Base-by-base conservation (phyloP, 2,888 invertebrate species). In the Strigamia maritima region DNA sequence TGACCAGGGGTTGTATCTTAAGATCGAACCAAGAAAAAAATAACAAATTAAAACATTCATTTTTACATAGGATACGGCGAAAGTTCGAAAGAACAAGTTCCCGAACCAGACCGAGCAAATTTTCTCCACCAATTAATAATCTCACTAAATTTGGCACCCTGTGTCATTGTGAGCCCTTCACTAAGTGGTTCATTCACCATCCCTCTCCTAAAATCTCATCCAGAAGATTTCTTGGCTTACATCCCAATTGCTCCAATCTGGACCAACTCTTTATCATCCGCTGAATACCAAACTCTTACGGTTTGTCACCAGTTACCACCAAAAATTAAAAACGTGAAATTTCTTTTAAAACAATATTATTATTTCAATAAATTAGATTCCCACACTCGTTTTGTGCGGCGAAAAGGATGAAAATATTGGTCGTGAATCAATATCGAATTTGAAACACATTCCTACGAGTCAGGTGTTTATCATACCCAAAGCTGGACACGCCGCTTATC, bases 161-260 rank as follows among this genome's bases (percentile, higher is more conserved):
- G 87, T 6, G 85, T 88, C 2, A 82, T 89, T 19, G 84, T 89
- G 3, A 86, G 86, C 74, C 88, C 88, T 0, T 88, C 88, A 1
- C 87, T 88, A 87, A 87, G 87, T 82, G 89, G 89, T 2, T 78
- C 81, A 4, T 88, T 84, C 82, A 83, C 87, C 7, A 82, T 88
- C 26, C 86, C 87, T 1, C 86, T 84, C 81, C 79, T 88, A 35
- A 84, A 85, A 80, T 82, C 83, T 40, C 81, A 86, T 54, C 85
- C 86, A 10, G 80, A 80, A n/a, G 81, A 83, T 19, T 81, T 85
- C 28, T 81, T 83, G n/a, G 88, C 86, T 0, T 87, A 83, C 80
- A 83, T 87, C 0, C 85, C 87, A 7, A 83, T n/a, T 0, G 87
- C 87, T 12, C 87, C 87, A 14, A 85, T 86, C 3, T 79, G 78